These are phyloP conservation scores for Nesidiocoris tenuis DNA, from an alignment of 2,888 invertebrate genomes.

Conservation along the genomic window DNA sequence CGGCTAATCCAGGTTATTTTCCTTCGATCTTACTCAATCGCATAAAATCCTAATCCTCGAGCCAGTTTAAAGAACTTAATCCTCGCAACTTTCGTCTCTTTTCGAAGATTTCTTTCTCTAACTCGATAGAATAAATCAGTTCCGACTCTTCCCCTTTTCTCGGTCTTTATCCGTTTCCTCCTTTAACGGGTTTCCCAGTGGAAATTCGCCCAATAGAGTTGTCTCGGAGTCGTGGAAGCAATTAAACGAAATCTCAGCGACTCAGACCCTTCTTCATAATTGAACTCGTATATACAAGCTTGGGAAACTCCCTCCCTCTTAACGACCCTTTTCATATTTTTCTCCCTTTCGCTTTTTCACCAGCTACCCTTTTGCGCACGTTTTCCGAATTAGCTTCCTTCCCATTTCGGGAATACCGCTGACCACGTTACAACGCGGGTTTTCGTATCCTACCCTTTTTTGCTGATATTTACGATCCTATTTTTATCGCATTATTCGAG, in stretches of 20 bases:
- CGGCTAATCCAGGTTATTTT: too few species aligned
- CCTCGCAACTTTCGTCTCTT: not conserved
- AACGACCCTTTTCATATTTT: not conserved
- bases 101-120: not conserved
- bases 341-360: too few species aligned
- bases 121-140: conserved; percentile 4
- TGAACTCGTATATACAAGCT: not conserved
- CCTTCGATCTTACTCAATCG: not conserved
- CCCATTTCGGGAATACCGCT: not conserved
- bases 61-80: not conserved
- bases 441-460: too few species aligned
- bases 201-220: not conserved
- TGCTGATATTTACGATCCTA: too few species aligned
- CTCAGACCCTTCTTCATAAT: not conserved
- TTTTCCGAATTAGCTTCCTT: not conserved
- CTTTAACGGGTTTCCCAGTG: not conserved
- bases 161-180: not conserved
- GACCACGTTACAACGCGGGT: not conserved
- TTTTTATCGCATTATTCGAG: too few species aligned
- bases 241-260: not conserved
- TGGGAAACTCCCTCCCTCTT: not conserved
- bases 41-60: conserved; percentile 2
- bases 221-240: not conserved
- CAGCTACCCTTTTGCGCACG: not conserved
- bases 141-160: not conserved